Percentiles rank a stretch among this genome's conserved stretches.
Evolutionary conservation across 64 coral and sea anemone species (phyloP).

Genomic region (Stichodactyla mertensii): DNA sequence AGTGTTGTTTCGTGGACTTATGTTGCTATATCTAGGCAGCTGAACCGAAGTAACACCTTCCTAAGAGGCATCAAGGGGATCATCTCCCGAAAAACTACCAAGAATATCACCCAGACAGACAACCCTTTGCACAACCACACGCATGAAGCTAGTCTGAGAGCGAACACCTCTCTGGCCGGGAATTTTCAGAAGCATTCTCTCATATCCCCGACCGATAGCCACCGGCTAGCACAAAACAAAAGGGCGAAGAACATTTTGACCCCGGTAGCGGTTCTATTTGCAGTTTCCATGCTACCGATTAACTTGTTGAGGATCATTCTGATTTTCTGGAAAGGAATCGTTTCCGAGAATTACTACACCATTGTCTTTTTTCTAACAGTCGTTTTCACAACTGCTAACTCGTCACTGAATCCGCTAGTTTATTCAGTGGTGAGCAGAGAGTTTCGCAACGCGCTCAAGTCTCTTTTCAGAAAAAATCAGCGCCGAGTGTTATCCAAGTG

Average conservation of each 20-base stretch:
- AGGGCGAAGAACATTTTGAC: conserved; percentile 73
- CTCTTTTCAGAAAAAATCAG: not conserved
- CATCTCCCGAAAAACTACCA: not conserved
- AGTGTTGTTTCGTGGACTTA: conserved; percentile 24
- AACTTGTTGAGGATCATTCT: conserved; percentile 29
- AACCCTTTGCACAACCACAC: not conserved
- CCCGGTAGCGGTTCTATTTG: conserved; percentile 58
- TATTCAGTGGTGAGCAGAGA: conserved; percentile 55
- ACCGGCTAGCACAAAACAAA: conserved; percentile 39
- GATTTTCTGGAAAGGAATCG: conserved; percentile 38
- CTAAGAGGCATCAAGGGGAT: conserved; percentile 21
- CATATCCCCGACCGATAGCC: not conserved
- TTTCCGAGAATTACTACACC: conserved; percentile 10
- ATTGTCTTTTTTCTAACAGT: conserved; percentile 33
- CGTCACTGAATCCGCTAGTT: conserved; percentile 52
- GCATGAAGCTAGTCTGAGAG: not conserved
- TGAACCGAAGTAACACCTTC: conserved; percentile 29
- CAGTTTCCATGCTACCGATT: conserved; percentile 52
- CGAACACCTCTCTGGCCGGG: not conserved
- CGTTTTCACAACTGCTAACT: conserved; percentile 34
- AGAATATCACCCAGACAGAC: not conserved
- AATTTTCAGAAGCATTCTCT: conserved; percentile 1
- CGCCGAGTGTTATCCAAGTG: not conserved
- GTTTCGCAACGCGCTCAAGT: conserved; percentile 27
- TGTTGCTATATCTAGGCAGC: not conserved